Evolutionary conservation across 53 echinoderm and acorn worm species (phyloP), one percentile per base, ranked within the genome.

Genomic region (Mesocentrotus franciscanus): DNA sequence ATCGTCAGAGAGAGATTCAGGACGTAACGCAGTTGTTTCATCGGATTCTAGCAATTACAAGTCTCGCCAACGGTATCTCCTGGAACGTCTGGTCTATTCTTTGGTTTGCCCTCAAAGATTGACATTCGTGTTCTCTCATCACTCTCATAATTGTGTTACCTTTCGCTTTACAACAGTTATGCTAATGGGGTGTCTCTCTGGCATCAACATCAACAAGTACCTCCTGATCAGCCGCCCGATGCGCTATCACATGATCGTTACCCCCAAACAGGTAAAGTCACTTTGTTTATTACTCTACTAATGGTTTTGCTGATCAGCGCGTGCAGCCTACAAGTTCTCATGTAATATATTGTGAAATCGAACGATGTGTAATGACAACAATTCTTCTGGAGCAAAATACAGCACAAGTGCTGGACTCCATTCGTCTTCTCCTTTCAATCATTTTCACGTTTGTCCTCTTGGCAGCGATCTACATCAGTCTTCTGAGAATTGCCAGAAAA

Each of bases 181-280:
- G 56, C 7, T 74, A 4, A 92, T 92, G 75, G 70, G 75, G 26
- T 92, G 92, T 68, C 92, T 92, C 36, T 71, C 49, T n/a, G 26
- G 56, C 71, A 72, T 92, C 20, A 92, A 55, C 62, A 8, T 92
- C 36, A 92, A 92, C n/a, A 8, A 72, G 22, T 92, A 42, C 56
- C 72, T 92, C 17, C 70, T 71, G 42, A 71, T 92, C n/a, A 36
- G 55, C 55, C 66, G 74, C 49, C 74, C 92, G 8, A 33, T 92
- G 36, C 42, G 36, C 22, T 74, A 92, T n/a, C n/a, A 71, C 72
- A 24, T 72, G 39, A 74, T 92, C 10, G 74, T 92, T 17, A 71
- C 92, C 32, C 20, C 49, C 4, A 49, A 66, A 39, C 30, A 75
- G 34, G 24, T 92, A 66, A 33, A 71, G 6, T 92, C 39, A 4